These are phyloP conservation scores for Drepana falcataria DNA, from an alignment of 2,888 invertebrate genomes.

Conservation along the genomic window DNA sequence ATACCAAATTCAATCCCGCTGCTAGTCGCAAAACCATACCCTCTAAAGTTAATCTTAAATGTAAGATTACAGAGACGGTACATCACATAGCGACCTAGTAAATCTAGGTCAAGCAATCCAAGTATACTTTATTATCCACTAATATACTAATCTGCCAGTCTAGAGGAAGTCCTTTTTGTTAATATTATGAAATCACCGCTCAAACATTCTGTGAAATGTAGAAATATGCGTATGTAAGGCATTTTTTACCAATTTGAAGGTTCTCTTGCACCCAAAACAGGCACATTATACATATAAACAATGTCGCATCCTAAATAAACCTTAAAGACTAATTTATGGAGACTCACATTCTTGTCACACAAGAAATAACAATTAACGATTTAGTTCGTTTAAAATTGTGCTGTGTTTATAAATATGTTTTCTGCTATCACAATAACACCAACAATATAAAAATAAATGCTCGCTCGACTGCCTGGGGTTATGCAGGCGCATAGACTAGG, in stretches of 20 bases:
- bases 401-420: slow-evolving; percentile 42
- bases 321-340: slow-evolving; percentile 28
- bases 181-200: no score
- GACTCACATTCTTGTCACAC: slow-evolving; percentile 43
- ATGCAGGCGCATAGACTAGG: slow-evolving; percentile 61
- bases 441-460: slow-evolving; percentile 78
- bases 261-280: no score
- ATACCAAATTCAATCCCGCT: slow-evolving; percentile 13
- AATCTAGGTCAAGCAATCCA: slow-evolving; percentile 10
- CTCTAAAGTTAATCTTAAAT: slow-evolving; percentile 65
- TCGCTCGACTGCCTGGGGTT: slow-evolving; percentile 62
- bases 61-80: slow-evolving; percentile 69
- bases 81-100: slow-evolving; percentile 32
- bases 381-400: slow-evolving; percentile 30
- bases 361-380: slow-evolving; percentile 33
- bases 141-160: slow-evolving; percentile 3
- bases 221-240: no score
- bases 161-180: slow-evolving; percentile 21
- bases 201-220: no score
- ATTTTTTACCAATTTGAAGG: background rate
- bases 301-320: background rate
- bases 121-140: slow-evolving; percentile 15
- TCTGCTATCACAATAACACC: slow-evolving; percentile 50
- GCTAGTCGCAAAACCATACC: slow-evolving; percentile 43
- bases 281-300: no score